Evolutionary conservation across 2,888 invertebrate species (phyloP).

Genomic region (Papilio demoleus): DNA sequence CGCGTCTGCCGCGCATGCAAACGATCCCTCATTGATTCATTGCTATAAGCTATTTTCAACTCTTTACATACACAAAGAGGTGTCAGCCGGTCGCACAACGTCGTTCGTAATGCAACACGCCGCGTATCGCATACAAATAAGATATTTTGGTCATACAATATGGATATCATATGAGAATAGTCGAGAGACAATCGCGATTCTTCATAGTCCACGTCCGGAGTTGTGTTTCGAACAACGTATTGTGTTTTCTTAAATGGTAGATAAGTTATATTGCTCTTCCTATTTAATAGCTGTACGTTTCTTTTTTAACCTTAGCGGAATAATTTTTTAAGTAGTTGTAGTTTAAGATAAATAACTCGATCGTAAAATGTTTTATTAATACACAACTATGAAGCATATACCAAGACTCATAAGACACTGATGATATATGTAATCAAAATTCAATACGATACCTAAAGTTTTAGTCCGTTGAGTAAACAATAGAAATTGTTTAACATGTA

Average conservation of each 20-base stretch:
- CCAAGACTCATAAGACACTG: not conserved
- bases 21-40: slow-evolving; percentile 49
- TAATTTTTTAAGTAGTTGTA: not conserved
- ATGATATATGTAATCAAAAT: not conserved
- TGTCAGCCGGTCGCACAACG: slow-evolving; percentile 38
- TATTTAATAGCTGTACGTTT: not conserved
- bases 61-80: slow-evolving; percentile 43
- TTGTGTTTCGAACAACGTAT: not conserved
- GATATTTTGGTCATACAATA: slow-evolving; percentile 42
- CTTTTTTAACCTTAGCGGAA: not conserved
- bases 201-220: slow-evolving; percentile 9
- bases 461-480: slow-evolving; percentile 13
- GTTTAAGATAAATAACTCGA: not conserved
- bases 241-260: slow-evolving; percentile 9
- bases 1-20: slow-evolving; percentile 56
- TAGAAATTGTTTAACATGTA: slow-evolving; percentile 17
- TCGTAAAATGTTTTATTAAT: not conserved
- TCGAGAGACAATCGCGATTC: slow-evolving; percentile 17
- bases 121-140: slow-evolving; percentile 49
- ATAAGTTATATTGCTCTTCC: not conserved
- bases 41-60: slow-evolving; percentile 51
- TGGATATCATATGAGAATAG: slow-evolving; percentile 35
- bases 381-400: no score
- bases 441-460: not conserved
- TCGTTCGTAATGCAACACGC: slow-evolving; percentile 44